Evolutionary conservation across 1,140 invertebrate species (phyloP), one percentile per base, ranked within the genome.

Genomic region (Drosophila orosa): DNA sequence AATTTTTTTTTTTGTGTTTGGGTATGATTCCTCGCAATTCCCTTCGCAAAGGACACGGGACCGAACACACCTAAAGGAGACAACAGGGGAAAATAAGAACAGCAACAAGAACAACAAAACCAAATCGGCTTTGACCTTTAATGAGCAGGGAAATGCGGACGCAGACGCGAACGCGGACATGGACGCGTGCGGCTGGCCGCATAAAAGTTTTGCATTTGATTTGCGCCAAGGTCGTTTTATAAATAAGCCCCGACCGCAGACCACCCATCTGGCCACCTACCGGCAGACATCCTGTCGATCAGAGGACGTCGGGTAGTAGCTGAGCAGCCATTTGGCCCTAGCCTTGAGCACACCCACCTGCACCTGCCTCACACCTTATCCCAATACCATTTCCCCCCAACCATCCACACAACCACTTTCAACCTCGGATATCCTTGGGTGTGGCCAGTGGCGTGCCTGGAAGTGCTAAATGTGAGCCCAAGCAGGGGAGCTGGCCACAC

Each of bases 81-180:
- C 56, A 77, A 59, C 45, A 57, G 17, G 48, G 48, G 22, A 52
- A 50, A 31, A 31, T 8, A 10, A 82, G 47, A 80, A 44, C 39
- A 52, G 10, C 27, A 44, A 61, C 19, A 35, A 33, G 48, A 65
- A 60, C 47, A 57, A 59, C 56, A 61, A 40, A 48, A 63, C 57
- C 42, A 89, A 90, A 84, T 89, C 85, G 62, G 66, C 84, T 89
- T 78, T 89, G 84, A 89, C 84, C 84, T 89, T 84, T 89, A 83
- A 68, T 89, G 80, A 89, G 84, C 72, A 72, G 56, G 71, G 40
- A 68, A 73, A 73, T 60, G 67, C 47, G 68, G 56, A 74, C 62
- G 47, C 59, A 52, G 74, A 77, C 57, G 79, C 62, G 67, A 65
- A 68, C 55, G 72, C 54, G 72, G 52, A 78, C 61, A 58, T 61